phyloP scores from a whole-genome alignment of 2,797 vertebrate species.

The Apodemus agrarius region DNA sequence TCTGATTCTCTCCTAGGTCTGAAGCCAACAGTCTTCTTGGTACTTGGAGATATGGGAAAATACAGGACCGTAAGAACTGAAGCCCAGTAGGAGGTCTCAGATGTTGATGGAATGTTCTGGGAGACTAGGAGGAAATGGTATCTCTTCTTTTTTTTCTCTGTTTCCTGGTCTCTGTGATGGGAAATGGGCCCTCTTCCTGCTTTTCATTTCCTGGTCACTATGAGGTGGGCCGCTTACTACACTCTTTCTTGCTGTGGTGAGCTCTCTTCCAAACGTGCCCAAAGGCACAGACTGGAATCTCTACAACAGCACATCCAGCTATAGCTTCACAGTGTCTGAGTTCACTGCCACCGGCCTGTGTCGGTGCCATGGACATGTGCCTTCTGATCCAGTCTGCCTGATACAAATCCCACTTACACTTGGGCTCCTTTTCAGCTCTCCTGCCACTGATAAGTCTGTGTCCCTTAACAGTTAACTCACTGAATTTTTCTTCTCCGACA shows the following conservation, averaged over 20 bases:
- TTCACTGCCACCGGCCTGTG: neutral
- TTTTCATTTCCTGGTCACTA: neutral
- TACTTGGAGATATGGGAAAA: neutral
- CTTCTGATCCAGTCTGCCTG: neutral
- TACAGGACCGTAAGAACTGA: neutral
- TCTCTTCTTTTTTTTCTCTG: neutral
- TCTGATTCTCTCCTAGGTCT: neutral
- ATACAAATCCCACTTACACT: neutral
- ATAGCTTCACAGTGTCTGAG: neutral
- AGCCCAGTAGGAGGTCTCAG: too few relatives aligned
- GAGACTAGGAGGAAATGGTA: neutral
- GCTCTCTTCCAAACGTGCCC: neutral
- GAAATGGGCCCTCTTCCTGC: neutral
- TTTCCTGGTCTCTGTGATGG: neutral
- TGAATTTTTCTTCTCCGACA: neutral
- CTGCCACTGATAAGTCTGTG: neutral
- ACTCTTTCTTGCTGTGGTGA: neutral
- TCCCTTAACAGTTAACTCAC: neutral
- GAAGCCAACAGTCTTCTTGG: neutral
- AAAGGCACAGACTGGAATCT: neutral
- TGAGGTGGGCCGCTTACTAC: neutral
- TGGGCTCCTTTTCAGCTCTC: neutral
- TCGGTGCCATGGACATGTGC: too few relatives aligned
- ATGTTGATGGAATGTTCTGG: neutral
- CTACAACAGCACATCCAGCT: neutral